Conservation (phyloP, 2,888 invertebrate genomes). For the Parasteatoda lunata region DNA sequence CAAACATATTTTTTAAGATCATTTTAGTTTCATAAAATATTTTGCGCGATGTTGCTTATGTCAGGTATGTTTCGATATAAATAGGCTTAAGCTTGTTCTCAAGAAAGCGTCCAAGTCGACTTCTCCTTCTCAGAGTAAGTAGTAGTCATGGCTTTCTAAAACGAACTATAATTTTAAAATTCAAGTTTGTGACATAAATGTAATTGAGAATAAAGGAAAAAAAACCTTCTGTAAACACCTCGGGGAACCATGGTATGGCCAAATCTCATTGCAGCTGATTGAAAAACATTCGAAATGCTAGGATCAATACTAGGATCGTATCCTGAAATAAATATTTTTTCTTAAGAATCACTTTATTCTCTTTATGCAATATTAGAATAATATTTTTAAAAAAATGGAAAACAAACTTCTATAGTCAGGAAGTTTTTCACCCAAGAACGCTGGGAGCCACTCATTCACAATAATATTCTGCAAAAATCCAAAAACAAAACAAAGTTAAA, state of each 20-base stretch:
- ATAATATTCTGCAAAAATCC: conserved; percentile 43
- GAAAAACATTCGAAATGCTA: conserved; percentile 80
- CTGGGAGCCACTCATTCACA: conserved; percentile 59
- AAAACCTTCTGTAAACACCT: conserved; percentile 75
- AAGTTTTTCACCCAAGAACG: conserved; percentile 33
- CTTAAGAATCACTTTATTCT: conserved; percentile 8
- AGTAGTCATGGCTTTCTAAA: no score
- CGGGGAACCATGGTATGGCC: conserved; percentile 79
- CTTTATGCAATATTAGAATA: conserved; percentile 75
- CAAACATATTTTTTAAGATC: no score
- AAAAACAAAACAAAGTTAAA: background rate
- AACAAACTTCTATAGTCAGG: conserved; percentile 40
- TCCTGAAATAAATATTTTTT: conserved; percentile 72
- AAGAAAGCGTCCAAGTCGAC: no score
- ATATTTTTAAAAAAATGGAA: background rate
- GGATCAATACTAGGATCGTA: conserved; percentile 78
- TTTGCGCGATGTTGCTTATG: no score
- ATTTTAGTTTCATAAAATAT: no score
- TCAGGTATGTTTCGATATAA: no score
- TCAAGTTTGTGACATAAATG: no score
- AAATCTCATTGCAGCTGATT: conserved; percentile 79
- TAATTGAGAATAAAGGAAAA: no score
- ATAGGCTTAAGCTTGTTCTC: no score
- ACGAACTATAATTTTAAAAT: no score
- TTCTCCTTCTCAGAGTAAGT: no score